These are phyloP conservation scores for Tetraneura akinire DNA, from an alignment of 1,140 invertebrate genomes.

Conservation along the genomic window DNA sequence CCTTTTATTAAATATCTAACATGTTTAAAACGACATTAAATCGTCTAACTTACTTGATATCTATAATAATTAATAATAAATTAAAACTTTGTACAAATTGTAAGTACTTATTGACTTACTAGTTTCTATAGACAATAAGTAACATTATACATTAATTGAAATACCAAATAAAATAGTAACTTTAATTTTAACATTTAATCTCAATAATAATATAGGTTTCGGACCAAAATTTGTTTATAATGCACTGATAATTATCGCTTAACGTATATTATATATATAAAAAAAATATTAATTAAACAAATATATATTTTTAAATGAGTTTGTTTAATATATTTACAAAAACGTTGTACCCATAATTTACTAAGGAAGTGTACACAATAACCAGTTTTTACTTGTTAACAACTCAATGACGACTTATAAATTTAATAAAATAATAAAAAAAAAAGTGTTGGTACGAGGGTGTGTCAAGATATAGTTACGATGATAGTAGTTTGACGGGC, in stretches of 20 bases:
- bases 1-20: no score
- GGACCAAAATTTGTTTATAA: background rate
- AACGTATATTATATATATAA: background rate
- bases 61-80: no score
- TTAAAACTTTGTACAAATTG: no score
- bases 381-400: conserved; percentile 40
- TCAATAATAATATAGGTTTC: no score
- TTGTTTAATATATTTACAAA: background rate
- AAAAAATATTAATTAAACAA: background rate
- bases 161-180: conserved; percentile 7
- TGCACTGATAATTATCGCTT: background rate
- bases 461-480: conserved; percentile 24
- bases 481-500: conserved; percentile 2
- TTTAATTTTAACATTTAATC: background rate
- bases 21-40: no score
- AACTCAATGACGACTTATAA: conserved; percentile 16
- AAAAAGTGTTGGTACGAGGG: conserved; percentile 41
- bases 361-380: conserved; percentile 29
- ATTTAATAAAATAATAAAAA: conserved; percentile 47
- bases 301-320: no score
- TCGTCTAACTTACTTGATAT: no score
- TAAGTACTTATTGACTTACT: no score
- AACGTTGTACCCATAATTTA: background rate
- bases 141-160: no score
- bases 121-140: no score